Evolutionary conservation across 2,113 vertebrate genomes (phyloP).

Genomic region (Hypanus sabinus): DNA sequence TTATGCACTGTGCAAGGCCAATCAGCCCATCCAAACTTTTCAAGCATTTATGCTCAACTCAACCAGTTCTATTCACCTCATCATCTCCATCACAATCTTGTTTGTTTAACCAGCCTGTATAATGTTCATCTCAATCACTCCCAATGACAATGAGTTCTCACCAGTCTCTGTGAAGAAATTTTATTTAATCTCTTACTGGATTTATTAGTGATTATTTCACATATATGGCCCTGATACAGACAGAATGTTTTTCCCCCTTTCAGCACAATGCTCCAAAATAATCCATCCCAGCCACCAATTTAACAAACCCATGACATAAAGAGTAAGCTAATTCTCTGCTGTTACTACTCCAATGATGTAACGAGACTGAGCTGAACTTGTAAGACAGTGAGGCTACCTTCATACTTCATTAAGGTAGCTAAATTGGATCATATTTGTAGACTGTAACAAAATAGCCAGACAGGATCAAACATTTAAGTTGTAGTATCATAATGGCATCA

Average conservation of each 20-base stretch:
- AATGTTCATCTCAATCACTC: not conserved
- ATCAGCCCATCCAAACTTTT: not conserved
- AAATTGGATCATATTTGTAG: too few species aligned
- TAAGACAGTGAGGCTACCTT: too few species aligned
- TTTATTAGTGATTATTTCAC: not conserved
- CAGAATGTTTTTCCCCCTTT: not conserved
- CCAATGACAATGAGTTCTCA: not conserved
- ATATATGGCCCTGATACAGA: not conserved
- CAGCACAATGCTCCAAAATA: not conserved
- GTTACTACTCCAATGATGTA: too few species aligned
- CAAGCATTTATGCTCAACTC: not conserved
- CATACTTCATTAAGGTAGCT: too few species aligned
- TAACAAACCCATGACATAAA: not conserved
- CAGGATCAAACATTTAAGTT: too few species aligned
- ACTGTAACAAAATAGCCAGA: too few species aligned
- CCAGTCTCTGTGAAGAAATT: not conserved
- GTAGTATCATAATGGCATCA: too few species aligned
- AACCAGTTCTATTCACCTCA: not conserved
- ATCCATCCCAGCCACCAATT: not conserved
- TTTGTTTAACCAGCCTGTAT: not conserved
- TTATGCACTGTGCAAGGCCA: not conserved
- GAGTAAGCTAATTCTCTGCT: not conserved
- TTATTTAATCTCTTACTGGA: not conserved
- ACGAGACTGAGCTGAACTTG: not conserved
- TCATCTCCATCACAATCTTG: not conserved